Conservation (phyloP, 2,888 invertebrate species). For the Trichacis sp. region DNA sequence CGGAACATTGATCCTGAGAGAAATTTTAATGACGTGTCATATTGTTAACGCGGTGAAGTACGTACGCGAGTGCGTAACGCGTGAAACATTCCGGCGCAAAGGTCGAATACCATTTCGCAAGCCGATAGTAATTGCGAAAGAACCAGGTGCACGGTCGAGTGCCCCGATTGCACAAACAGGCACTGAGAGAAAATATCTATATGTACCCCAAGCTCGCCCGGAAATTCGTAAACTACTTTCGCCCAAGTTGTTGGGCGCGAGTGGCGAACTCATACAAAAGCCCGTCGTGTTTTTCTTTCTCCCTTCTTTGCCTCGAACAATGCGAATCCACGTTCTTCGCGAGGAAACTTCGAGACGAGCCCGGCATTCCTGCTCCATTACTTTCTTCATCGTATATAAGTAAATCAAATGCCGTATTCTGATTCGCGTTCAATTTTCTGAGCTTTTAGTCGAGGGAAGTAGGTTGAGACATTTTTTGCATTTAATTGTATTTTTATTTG, state of each 20-base stretch:
- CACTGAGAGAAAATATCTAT: slow-evolving; percentile 22
- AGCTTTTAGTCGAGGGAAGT: too few relatives aligned
- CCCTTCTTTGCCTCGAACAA: background rate
- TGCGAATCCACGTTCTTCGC: background rate
- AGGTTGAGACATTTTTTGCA: too few relatives aligned
- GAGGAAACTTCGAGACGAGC: background rate
- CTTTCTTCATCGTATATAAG: too few relatives aligned
- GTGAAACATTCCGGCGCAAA: slow-evolving; percentile 30
- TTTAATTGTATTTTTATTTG: too few relatives aligned
- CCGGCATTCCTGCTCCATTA: too few relatives aligned
- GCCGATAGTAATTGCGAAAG: slow-evolving; percentile 30
- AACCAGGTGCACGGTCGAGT: slow-evolving; percentile 28
- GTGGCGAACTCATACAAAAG: background rate
- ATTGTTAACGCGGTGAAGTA: slow-evolving; percentile 7
- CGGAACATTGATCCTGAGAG: too few relatives aligned
- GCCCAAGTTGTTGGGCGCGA: background rate
- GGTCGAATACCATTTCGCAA: slow-evolving; percentile 36
- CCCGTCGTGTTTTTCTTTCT: too few relatives aligned
- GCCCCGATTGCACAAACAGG: slow-evolving; percentile 24
- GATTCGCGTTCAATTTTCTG: too few relatives aligned
- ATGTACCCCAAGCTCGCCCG: background rate
- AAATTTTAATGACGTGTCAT: background rate
- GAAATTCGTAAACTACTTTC: slow-evolving; percentile 10
- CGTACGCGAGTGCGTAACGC: slow-evolving; percentile 30
- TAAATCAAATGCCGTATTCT: too few relatives aligned